Base-by-base conservation (phyloP, 2,888 invertebrate species). In the Cordilura impudica region DNA sequence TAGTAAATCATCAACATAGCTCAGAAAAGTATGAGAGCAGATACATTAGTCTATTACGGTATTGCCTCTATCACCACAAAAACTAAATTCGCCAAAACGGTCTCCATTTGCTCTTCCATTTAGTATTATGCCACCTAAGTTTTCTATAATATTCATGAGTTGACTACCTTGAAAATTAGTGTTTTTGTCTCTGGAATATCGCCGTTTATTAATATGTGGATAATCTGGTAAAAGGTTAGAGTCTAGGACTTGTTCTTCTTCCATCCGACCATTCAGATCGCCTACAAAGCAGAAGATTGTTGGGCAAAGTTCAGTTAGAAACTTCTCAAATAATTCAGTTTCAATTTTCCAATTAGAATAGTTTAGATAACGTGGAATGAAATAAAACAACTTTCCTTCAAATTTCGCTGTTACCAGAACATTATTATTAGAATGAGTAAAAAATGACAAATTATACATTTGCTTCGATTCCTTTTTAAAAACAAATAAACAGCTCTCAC, bases 401-500 rank as follows among this genome's bases (percentile, higher is more conserved):
- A 67, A 39, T 18, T 53, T 67, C 2, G 43, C 54, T 3, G 23
- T 7, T 8, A 67, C 6, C 2, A 67, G 14, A 6, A 43, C 18
- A 66, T 51, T 51, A 18, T 61, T 18, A 21, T 39, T 43, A 21
- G 14, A n/a, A 26, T 23, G 10, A 43, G 10, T 54, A 10, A 7
- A 10, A 54, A 54, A 67, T 54, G 39, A 23, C 21, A 67, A 43
- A 4, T n/a, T 14, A n/a, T 53, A 54, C 8, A 14, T 35, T 23
- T 53, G 39, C 21, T 53, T 14, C 2, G 21, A 19, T 4, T 23
- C 31, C 10, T 53, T 66, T 66, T 16, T 51, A 21, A 51, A 66
- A 12, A 51, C 53, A 39, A 53, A 66, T 8, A 66, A n/a, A 51
- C 66, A 53, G 8, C 66, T 53, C n/a, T 53, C 66, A 23, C 51